Base-by-base conservation (phyloP, 1,140 invertebrate species). In the Aporrectodea caliginosa region DNA sequence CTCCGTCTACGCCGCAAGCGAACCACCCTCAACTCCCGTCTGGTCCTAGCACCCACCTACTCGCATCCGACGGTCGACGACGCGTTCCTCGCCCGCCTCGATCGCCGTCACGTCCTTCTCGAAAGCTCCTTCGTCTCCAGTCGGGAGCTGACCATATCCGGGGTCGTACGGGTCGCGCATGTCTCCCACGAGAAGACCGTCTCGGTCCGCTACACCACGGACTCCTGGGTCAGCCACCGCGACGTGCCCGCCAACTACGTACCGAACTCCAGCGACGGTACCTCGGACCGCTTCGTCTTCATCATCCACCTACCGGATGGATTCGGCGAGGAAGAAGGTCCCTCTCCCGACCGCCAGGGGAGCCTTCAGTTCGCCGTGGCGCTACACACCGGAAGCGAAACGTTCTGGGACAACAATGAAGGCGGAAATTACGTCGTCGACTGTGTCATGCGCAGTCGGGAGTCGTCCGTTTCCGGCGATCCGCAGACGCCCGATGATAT, bases 181-280 rank as follows among this genome's bases (percentile, higher is more conserved):
- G 87, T 98, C 71, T 93, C 94, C 85, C 98, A 94, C 87, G 92
- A 97, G 84, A 98, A 98, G 89, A 92, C 91, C 32, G 95, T 98
- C 16, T 91, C 93, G 82, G 91, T 97, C 69, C 91, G 96, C 71
- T 97, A 96, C 86, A 93, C 93, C 0, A 90, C 93, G 81, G 94
- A 97, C 86, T 90, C 91, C 31, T 98, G 96, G 96, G 90, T 90
- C 78, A 94, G 92, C 35, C 94, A 91, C 86, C 91, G 92, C 34
- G 96, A 98, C 83, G 89, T 95, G 34, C 83, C 83, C 1, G 90
- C 94, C 0, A 92, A 90, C 2, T 98, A 98, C 86, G 92, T 96
- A 35, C 90, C 92, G 69, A 93, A 94, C 83, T 96, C 95, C 0
- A 95, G 94, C 87, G 95, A 98, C 84, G 95, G 95, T 0, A 94